A percentile compares a stretch with the other conserved stretches of the same genome.
Conservation (phyloP, 2,113 vertebrate species). For the Anseranas semipalmata region DNA sequence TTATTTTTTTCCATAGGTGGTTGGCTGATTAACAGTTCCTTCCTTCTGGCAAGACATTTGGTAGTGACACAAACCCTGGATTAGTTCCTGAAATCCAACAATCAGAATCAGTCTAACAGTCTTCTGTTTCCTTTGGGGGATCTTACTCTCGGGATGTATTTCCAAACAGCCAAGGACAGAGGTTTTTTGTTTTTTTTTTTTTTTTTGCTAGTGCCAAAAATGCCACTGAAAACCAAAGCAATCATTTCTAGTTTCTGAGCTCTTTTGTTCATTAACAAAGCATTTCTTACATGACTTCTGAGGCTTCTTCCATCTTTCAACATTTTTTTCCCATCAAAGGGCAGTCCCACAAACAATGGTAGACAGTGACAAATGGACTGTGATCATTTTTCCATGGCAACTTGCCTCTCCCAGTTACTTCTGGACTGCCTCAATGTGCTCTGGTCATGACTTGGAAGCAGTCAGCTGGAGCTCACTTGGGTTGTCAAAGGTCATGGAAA, state of each 20-base stretch:
- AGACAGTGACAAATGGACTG: not conserved
- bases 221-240: not conserved
- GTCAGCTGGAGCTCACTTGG: not conserved
- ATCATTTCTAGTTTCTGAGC: not conserved
- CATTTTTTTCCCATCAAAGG: not conserved
- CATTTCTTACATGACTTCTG: not conserved
- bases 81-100: constrained; percentile 3
- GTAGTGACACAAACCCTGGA: constrained; percentile 18
- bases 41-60: constrained; percentile 6
- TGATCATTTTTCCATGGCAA: not conserved
- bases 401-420: not conserved
- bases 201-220: not conserved
- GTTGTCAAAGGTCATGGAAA: not conserved
- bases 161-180: constrained; percentile 8
- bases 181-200: not conserved
- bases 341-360: not conserved
- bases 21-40: not conserved
- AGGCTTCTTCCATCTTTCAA: constrained; percentile 6
- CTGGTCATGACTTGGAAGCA: not conserved
- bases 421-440: not conserved
- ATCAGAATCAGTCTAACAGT: not conserved
- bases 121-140: constrained; percentile 21
- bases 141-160: constrained; percentile 11
- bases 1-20: not conserved
- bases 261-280: constrained; percentile 1